phyloP scores from a whole-genome alignment of 2,113 vertebrate species.

The Hippocampus mohnikei region DNA sequence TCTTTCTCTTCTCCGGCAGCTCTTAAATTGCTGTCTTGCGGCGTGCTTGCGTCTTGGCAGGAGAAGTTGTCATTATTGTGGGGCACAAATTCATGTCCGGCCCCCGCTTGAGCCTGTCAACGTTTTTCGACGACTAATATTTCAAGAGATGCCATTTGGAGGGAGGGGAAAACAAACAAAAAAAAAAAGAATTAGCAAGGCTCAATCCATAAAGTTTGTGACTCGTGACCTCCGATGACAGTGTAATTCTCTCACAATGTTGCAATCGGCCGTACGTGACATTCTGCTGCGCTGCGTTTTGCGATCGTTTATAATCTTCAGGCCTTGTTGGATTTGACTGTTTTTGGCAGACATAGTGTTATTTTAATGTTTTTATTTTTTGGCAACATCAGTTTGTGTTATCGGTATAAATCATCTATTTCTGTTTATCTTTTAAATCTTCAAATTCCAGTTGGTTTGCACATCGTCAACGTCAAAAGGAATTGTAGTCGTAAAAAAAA shows the following conservation, averaged over 20 bases:
- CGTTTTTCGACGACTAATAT: slow-evolving; percentile 54
- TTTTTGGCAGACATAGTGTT: not conserved
- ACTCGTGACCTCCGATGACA: slow-evolving; percentile 4
- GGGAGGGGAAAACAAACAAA: slow-evolving; percentile 2
- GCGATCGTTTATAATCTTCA: not conserved
- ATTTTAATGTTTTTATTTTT: not conserved
- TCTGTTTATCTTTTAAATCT: too few species aligned
- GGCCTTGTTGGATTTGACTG: not conserved
- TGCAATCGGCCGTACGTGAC: not conserved
- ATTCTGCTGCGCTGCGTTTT: not conserved
- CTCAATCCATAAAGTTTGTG: slow-evolving; percentile 13
- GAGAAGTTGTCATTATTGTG: slow-evolving; percentile 68
- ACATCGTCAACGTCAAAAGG: too few species aligned
- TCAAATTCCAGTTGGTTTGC: too few species aligned
- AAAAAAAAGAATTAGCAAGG: not conserved
- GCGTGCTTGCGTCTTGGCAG: slow-evolving; percentile 62
- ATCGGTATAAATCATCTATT: too few species aligned
- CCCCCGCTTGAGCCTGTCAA: slow-evolving; percentile 45
- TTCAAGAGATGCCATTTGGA: slow-evolving; percentile 36
- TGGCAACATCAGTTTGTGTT: too few species aligned
- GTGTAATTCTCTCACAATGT: not conserved
- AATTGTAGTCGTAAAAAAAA: too few species aligned
- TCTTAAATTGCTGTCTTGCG: slow-evolving; percentile 77
- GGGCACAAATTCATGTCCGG: slow-evolving; percentile 36
- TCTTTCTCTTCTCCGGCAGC: slow-evolving; percentile 65